A percentile compares a stretch with the other conserved stretches of the same genome.
These are phyloP conservation scores for Epirrita christyi DNA, from an alignment of 2,888 invertebrate genomes.

Conservation along the genomic window DNA sequence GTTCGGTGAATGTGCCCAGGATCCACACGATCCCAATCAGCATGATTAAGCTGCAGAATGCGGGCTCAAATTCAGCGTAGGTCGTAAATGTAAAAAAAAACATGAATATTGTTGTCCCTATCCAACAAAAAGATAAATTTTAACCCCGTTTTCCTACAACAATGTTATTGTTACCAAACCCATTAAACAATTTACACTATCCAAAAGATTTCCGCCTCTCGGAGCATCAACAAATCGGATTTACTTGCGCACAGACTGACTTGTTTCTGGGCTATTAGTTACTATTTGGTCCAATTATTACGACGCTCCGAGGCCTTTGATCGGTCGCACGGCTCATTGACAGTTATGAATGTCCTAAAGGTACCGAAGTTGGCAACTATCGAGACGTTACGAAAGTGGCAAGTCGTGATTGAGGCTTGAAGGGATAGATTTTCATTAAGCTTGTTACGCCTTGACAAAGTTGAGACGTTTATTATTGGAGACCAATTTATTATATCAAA, in stretches of 20 bases:
- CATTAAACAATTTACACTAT: not conserved
- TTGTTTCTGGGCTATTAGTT: constrained; percentile 23
- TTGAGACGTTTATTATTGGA: too few relatives aligned
- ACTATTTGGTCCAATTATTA: constrained; percentile 27
- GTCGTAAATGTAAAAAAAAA: too few relatives aligned
- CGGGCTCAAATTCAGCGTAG: too few relatives aligned
- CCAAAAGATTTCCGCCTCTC: not conserved
- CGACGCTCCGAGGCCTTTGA: constrained; percentile 20
- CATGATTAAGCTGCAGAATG: too few relatives aligned
- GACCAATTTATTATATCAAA: too few relatives aligned
- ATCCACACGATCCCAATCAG: too few relatives aligned
- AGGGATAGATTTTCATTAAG: constrained; percentile 6
- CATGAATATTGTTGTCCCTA: too few relatives aligned
- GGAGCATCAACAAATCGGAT: constrained; percentile 8
- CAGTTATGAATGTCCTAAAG: constrained; percentile 26
- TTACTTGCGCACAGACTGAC: constrained; percentile 22
- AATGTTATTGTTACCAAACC: too few relatives aligned
- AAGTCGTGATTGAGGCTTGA: constrained; percentile 5
- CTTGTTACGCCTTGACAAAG: not conserved
- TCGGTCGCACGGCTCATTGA: constrained; percentile 28
- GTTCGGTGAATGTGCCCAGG: too few relatives aligned
- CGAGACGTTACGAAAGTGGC: constrained; percentile 11
- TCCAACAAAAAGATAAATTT: too few relatives aligned
- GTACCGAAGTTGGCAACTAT: constrained; percentile 5
- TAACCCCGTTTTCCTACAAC: too few relatives aligned